Percentiles rank a stretch among this genome's conserved stretches.
Conservation (phyloP, 2,113 vertebrate genomes). For the Sakesphorus luctuosus region DNA sequence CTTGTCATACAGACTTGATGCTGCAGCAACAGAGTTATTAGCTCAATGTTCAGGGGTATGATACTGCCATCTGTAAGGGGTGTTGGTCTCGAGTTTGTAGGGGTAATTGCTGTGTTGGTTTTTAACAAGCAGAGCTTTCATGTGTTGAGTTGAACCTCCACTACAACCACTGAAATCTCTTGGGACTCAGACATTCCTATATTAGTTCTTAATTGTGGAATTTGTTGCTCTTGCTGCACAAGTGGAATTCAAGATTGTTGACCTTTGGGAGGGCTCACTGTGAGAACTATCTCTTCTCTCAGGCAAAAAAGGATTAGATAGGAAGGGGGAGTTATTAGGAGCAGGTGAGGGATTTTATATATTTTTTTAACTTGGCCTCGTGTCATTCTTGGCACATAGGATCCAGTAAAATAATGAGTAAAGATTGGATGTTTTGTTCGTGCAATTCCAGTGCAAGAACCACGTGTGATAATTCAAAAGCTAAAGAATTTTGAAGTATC, state of each 20-base stretch:
- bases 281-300: neutral
- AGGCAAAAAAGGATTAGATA: neutral
- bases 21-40: neutral
- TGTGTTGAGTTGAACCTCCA: neutral
- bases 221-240: slow-evolving; percentile 19
- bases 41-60: neutral
- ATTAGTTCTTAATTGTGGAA: slow-evolving; percentile 25
- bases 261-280: neutral
- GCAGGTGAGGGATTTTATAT: neutral
- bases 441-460: neutral
- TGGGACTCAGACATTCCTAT: neutral
- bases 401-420: neutral
- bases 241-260: slow-evolving; percentile 14
- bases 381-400: neutral
- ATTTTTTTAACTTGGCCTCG: neutral
- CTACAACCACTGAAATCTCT: neutral
- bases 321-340: neutral
- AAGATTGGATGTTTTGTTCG: neutral
- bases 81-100: neutral
- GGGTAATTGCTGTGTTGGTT: neutral
- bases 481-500: neutral
- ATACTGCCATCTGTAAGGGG: neutral
- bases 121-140: neutral
- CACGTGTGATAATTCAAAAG: neutral
- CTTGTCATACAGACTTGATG: neutral